These are phyloP conservation scores for Spea hammondii DNA, from an alignment of 2,797 vertebrate genomes.

Conservation along the genomic window DNA sequence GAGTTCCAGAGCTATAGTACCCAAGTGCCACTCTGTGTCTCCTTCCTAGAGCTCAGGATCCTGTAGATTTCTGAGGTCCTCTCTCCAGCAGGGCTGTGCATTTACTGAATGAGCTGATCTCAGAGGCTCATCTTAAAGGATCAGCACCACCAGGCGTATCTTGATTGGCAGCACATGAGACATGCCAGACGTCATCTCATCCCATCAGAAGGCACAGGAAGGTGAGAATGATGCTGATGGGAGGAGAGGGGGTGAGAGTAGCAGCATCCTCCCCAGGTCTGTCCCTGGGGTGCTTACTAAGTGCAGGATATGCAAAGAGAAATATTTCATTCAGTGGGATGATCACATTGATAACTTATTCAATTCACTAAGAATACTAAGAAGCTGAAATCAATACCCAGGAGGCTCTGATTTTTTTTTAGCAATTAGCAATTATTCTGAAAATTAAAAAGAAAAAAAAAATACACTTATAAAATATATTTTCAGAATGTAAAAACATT, in stretches of 20 bases:
- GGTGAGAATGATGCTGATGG: neutral
- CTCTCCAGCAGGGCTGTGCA: conserved; percentile 1
- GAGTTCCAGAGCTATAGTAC: neutral
- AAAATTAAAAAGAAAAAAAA: too few relatives aligned
- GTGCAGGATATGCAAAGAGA: too few relatives aligned
- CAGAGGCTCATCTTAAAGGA: conserved; percentile 40
- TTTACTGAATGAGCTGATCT: conserved; percentile 9
- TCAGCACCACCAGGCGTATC: conserved; percentile 33
- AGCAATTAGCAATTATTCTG: too few relatives aligned
- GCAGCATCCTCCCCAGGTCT: neutral
- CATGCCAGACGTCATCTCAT: conserved; percentile 35
- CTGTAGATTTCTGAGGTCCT: neutral
- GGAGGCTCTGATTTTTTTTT: too few relatives aligned
- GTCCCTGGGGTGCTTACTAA: too few relatives aligned
- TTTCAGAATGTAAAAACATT: too few relatives aligned
- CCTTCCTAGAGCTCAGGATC: neutral
- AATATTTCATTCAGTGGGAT: too few relatives aligned
- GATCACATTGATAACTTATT: too few relatives aligned
- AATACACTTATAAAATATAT: too few relatives aligned
- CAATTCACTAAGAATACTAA: too few relatives aligned
- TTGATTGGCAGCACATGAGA: neutral
- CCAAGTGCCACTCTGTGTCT: neutral
- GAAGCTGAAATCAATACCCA: too few relatives aligned
- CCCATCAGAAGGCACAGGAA: conserved; percentile 7
- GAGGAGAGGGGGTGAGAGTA: conserved; percentile 8